Base-by-base conservation (phyloP, 35 echinoderm and acorn worm species). In the Heliocidaris erythrogramma region DNA sequence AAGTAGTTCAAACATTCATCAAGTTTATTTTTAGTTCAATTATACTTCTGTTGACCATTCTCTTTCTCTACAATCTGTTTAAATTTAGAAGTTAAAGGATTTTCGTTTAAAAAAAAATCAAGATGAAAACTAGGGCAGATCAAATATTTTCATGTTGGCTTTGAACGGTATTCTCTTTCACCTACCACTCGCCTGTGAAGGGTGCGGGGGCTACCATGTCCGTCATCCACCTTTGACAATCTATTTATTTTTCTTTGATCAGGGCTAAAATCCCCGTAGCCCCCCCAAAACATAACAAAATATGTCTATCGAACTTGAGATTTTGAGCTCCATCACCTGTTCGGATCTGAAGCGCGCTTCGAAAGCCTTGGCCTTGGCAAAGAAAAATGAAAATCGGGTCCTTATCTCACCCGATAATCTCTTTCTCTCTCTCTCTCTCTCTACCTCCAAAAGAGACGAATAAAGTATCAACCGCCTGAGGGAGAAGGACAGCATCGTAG, bases 351-450 rank as follows among this genome's bases (percentile, higher is more conserved):
- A 56, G 52, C 52, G 14, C 65, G 65, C 65, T 27, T 78, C 87
- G 32, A 32, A n/a, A 89, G 87, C 87, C 87, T 89, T 89, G 87
- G 87, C 87, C 87, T 89, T 89, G 87, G 47, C 87, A 47, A 89
- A 89, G 87, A n/a, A 89, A 89, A 89, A 78, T n/a, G 65, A 78
- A 47, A 89, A 17, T 42, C 4, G 87, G 87, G 31, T 32, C 14
- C 87, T 89, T 89, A 78, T 78, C 16, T 89, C 87, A 89, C 30
- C 47, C 87, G 47, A 89, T 32, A 89, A 89, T 32, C 87, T 32
- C n/a, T n/a, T n/a, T n/a, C n/a, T n/a, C 47, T 89, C 27, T 89
- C 27, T n/a, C 47, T 89, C 27, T 89, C 47, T 89, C 27, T 89
- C 27, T n/a, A 78, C 65, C 18, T 78, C 65, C 27, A 78, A 78